Base-by-base conservation (phyloP, 2,797 vertebrate species). In the Rhinella marina region DNA sequence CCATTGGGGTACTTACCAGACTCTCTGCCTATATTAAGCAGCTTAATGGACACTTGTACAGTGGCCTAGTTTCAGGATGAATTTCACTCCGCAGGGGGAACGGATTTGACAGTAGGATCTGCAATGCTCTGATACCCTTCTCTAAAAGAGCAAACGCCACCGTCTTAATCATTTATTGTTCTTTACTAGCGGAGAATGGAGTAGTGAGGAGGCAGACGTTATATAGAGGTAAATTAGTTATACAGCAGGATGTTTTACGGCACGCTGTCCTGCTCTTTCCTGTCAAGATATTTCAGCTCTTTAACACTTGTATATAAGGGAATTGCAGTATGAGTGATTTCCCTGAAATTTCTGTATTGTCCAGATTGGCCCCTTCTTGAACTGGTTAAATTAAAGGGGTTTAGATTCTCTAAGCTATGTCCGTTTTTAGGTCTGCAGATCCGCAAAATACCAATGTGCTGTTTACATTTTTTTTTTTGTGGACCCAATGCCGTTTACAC, bases 31-130 rank as follows among this genome's bases (percentile, higher is more conserved):
- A 81, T 88, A 85, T 88, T 86, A 88, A 88, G 88, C 83, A 56
- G 78, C 83, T 88, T 88, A 88, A 86, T 88, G 83, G 68, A 86
- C 88, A 85, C 79, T 86, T 73, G 72, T 82, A 66, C 88, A 86
- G 78, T 88, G 88, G 84, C 88, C 88, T 88, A 86, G 88, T 88
- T 88, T 88, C 41, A 82, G 68, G 59, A 88, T 85, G 68, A 86
- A 86, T 82, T 75, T 32, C 48, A 29, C 82, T 88, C 76, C 21
- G 11, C 23, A 25, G 76, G 76, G 77, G 54, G 57, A 78, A 82
- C 11, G 21, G 41, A 86, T 82, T 84, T 41, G 50, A 85, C 66
- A 66, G 59, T 84, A 68, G 57, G 68, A 77, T 86, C 70, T 86
- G 83, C 64, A 54, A 2, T 50, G 54, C 72, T 75, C 62, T 84